phyloP scores from a whole-genome alignment of 2,113 vertebrate genomes.

The Condylura cristata region DNA sequence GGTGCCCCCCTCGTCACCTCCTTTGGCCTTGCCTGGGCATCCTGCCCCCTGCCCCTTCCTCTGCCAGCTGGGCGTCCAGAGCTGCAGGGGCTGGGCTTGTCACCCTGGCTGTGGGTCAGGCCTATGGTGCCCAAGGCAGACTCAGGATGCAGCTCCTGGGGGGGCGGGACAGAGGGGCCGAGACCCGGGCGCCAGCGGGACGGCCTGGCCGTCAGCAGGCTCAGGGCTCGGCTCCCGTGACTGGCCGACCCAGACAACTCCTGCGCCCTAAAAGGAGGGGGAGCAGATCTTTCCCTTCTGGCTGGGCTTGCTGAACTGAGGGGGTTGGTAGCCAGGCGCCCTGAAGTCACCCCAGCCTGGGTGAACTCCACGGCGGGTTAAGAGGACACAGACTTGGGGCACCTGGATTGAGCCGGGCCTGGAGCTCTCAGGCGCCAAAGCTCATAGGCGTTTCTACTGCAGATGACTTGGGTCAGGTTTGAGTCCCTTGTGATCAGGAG shows the following conservation, averaged over 20 bases:
- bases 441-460: neutral
- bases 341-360: neutral
- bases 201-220: neutral
- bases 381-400: neutral
- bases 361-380: no score
- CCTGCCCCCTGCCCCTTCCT: no score
- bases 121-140: accelerated
- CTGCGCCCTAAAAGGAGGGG: neutral
- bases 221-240: no score
- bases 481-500: neutral
- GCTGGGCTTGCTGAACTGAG: neutral
- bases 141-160: accelerated
- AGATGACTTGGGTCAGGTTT: accelerated
- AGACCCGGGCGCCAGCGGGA: neutral
- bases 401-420: neutral
- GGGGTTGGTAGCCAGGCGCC: neutral
- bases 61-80: neutral
- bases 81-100: neutral
- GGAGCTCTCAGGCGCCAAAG: neutral
- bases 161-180: accelerated
- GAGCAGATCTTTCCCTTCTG: neutral
- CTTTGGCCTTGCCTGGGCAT: neutral
- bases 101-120: neutral
- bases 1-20: neutral
- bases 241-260: neutral